phyloP scores from a whole-genome alignment of 2,888 invertebrate species.

The Tinea semifulvella region DNA sequence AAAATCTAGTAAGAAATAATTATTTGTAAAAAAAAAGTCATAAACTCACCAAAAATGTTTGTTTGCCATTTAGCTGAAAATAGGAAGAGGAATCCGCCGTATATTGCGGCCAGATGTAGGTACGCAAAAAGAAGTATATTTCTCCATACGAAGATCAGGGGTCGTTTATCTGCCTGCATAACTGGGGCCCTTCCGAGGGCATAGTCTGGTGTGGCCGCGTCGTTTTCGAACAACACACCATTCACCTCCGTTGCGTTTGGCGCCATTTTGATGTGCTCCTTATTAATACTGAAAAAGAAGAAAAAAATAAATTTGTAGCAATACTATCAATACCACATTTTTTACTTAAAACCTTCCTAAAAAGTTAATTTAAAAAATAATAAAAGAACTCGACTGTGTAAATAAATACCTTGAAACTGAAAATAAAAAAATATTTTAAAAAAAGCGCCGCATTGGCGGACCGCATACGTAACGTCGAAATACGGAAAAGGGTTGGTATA shows the following conservation, averaged over 20 bases:
- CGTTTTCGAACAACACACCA: conserved; percentile 56
- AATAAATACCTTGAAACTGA: no score
- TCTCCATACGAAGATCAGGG: conserved; percentile 78
- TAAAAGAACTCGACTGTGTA: no score
- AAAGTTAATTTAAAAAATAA: no score
- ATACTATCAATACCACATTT: no score
- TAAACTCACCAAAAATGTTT: conserved; percentile 72
- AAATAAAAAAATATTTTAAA: no score
- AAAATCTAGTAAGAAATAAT: no score
- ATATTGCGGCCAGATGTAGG: conserved; percentile 78
- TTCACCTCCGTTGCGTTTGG: conserved; percentile 51
- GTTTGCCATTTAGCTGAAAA: conserved; percentile 80
- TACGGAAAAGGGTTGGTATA: no score
- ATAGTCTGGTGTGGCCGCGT: conserved; percentile 53
- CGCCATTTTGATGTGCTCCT: conserved; percentile 39
- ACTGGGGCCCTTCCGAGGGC: conserved; percentile 43
- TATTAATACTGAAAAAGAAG: conserved; percentile 5
- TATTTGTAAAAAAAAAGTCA: no score
- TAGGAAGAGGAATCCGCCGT: conserved; percentile 77
- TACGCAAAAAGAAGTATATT: conserved; percentile 82
- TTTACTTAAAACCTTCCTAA: no score
- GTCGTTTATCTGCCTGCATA: conserved; percentile 63
- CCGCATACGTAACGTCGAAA: no score
- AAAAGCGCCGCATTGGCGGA: no score
- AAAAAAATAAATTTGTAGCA: no score